A percentile compares a stretch with the other conserved stretches of the same genome.
Conservation (phyloP, 2,888 invertebrate genomes). For the Cryptus armator region DNA sequence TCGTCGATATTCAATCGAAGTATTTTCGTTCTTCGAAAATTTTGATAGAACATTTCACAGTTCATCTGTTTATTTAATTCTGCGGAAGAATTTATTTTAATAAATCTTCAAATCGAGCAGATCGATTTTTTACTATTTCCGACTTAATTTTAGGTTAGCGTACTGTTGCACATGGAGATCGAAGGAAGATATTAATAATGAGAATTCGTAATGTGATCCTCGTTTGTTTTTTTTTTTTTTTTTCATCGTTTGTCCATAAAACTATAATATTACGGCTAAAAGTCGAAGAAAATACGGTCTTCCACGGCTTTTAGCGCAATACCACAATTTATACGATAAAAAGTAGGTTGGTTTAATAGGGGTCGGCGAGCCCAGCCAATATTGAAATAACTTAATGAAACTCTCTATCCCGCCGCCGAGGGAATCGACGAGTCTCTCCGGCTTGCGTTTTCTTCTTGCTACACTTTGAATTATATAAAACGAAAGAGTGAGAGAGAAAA, state of each 20-base stretch:
- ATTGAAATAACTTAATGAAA: slow-evolving; percentile 69
- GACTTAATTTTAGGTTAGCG: not conserved
- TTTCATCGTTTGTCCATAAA: not conserved
- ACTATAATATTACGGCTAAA: slow-evolving; percentile 5
- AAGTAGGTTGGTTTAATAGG: slow-evolving; percentile 56
- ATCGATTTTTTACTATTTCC: too few relatives aligned
- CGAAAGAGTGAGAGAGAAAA: slow-evolving; percentile 12
- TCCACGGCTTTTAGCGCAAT: slow-evolving; percentile 29
- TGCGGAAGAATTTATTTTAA: too few relatives aligned
- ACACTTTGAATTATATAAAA: slow-evolving; percentile 51
- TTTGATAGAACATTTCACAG: not conserved
- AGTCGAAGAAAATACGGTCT: slow-evolving; percentile 30
- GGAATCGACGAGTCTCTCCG: slow-evolving; percentile 63
- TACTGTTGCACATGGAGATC: too few relatives aligned
- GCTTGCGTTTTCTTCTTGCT: slow-evolving; percentile 43
- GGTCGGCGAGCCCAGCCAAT: slow-evolving; percentile 63
- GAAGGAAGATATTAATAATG: not conserved
- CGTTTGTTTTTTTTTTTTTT: not conserved
- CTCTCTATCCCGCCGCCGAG: slow-evolving; percentile 41
- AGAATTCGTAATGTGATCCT: not conserved
- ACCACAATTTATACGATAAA: slow-evolving; percentile 39
- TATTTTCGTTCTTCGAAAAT: not conserved
- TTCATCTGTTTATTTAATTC: not conserved
- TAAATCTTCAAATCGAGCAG: too few relatives aligned
- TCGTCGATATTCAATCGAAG: not conserved